Conservation (phyloP, 2,113 vertebrate genomes). For the Chaetops frenatus region DNA sequence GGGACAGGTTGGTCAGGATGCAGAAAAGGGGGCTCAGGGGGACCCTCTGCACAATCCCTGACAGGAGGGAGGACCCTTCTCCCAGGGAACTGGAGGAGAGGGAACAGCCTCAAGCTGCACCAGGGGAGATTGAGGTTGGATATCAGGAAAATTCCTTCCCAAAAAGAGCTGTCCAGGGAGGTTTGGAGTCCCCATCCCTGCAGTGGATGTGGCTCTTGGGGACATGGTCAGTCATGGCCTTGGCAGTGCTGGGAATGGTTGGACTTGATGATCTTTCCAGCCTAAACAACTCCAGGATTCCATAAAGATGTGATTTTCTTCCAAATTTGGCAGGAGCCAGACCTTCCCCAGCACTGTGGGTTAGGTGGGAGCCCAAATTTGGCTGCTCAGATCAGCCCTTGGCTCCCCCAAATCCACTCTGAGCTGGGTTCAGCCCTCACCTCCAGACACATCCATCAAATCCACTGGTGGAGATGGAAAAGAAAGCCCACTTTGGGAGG, state of each 20-base stretch:
- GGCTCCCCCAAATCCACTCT: rapidly evolving
- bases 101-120: background rate
- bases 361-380: rapidly evolving
- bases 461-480: rapidly evolving
- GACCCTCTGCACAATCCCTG: background rate
- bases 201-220: background rate
- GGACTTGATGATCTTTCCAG: rapidly evolving
- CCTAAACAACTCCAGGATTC: background rate
- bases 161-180: background rate
- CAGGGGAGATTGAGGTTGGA: background rate
- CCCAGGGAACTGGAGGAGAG: background rate
- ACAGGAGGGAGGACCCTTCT: background rate
- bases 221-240: rapidly evolving
- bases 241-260: background rate
- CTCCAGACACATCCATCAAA: background rate
- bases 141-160: background rate
- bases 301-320: background rate
- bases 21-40: background rate
- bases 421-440: background rate
- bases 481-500: too few relatives aligned
- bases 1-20: background rate
- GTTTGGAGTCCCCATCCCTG: rapidly evolving
- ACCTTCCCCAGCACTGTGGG: background rate
- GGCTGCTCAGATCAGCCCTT: background rate
- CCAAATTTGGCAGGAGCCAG: background rate